phyloP scores from a whole-genome alignment of 2,888 invertebrate species.

The Dryobotodes eremita region DNA sequence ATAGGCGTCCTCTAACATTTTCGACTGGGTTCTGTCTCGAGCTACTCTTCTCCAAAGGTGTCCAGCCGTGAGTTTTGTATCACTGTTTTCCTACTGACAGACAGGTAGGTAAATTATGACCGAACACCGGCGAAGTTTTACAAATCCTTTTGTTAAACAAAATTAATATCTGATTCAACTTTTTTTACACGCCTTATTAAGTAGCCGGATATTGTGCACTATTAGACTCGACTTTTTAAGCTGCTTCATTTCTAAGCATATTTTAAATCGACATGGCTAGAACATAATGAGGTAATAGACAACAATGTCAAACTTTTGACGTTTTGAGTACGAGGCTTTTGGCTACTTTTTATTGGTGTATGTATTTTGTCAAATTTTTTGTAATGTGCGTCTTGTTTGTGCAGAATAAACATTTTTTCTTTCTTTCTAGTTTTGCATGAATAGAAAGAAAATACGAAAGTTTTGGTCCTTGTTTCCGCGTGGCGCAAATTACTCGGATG shows the following conservation, averaged over 20 bases:
- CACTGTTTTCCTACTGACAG: not conserved
- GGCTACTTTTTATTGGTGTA: no score
- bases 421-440: no score
- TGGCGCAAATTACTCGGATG: not conserved
- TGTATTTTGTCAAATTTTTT: no score
- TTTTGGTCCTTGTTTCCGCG: no score
- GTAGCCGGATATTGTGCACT: slow-evolving; percentile 9
- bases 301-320: no score
- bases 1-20: no score
- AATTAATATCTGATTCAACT: not conserved
- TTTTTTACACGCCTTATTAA: not conserved
- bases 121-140: no score
- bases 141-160: not conserved
- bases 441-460: not conserved
- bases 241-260: slow-evolving; percentile 23
- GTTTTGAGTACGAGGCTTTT: no score
- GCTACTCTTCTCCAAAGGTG: not conserved
- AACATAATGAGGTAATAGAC: not conserved
- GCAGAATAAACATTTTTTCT: no score
- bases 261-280: not conserved
- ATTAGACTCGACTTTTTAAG: slow-evolving; percentile 6
- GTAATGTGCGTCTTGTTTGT: no score
- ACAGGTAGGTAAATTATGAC: not conserved
- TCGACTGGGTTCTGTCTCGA: not conserved
- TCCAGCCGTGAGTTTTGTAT: not conserved